Percentiles rank a stretch among this genome's conserved stretches.
Conservation (phyloP, 2,888 invertebrate species). For the Yponomeuta plumbellus region DNA sequence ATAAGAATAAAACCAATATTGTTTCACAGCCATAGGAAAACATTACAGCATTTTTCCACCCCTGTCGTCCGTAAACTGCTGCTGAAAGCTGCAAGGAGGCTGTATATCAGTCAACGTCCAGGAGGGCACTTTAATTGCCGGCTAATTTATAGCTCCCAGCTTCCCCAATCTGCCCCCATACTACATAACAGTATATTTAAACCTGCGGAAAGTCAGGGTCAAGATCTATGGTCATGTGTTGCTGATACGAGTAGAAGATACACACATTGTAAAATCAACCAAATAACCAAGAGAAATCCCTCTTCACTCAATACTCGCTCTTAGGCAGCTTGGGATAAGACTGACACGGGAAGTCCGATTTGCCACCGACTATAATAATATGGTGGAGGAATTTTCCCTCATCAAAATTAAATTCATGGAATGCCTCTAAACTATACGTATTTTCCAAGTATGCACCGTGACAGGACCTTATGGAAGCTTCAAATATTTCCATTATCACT, state of each 20-base stretch:
- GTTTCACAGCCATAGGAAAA: no score
- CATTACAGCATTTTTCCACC: not conserved
- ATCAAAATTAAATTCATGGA: not conserved
- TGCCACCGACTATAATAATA: not conserved
- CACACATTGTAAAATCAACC: not conserved
- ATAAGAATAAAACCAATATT: no score
- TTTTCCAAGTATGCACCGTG: not conserved
- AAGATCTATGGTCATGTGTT: not conserved
- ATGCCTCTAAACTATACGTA: not conserved
- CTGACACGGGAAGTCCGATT: no score
- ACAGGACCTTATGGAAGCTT: not conserved
- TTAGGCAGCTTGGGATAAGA: no score
- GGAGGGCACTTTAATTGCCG: constrained; percentile 60
- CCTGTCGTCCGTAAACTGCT: constrained; percentile 31
- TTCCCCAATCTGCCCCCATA: not conserved
- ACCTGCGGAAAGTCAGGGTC: not conserved
- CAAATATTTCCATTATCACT: no score
- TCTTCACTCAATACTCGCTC: no score
- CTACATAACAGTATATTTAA: not conserved
- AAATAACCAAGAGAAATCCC: no score
- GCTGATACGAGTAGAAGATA: not conserved
- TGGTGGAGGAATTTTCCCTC: not conserved
- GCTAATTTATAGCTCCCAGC: constrained; percentile 50
- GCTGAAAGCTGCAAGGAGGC: constrained; percentile 46
- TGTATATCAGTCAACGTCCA: constrained; percentile 71